Percentiles rank a stretch among this genome's conserved stretches.
Evolutionary conservation across 2,113 vertebrate species (phyloP).

Genomic region (Anthoscopus minutus): DNA sequence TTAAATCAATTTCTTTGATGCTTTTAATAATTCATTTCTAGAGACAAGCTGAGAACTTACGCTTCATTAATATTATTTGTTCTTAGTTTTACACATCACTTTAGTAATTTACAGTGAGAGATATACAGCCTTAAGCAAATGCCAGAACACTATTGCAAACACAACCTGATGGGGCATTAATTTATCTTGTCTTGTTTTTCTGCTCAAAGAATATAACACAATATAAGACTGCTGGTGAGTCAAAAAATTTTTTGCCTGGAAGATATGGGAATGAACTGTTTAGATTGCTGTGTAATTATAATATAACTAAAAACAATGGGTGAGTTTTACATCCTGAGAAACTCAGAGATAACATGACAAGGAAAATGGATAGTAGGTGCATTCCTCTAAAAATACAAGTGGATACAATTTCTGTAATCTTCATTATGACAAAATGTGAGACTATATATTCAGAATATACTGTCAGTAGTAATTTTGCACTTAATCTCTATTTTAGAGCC

Average conservation of each 20-base stretch:
- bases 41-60: conserved; percentile 59
- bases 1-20: conserved; percentile 69
- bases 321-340: not conserved
- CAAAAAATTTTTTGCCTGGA: not conserved
- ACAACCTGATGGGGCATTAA: conserved; percentile 39
- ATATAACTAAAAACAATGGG: not conserved
- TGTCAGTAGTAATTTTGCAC: not conserved
- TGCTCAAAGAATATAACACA: not conserved
- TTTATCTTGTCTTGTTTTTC: conserved; percentile 55
- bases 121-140: conserved; percentile 60
- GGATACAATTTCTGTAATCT: not conserved
- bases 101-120: conserved; percentile 31
- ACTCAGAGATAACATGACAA: not conserved
- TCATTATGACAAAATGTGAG: not conserved
- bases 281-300: not conserved
- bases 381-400: not conserved
- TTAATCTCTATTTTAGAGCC: not conserved
- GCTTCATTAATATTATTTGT: conserved; percentile 75
- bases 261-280: not conserved
- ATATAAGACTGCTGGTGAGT: not conserved
- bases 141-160: conserved; percentile 41
- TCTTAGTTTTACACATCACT: conserved; percentile 57
- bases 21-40: conserved; percentile 72
- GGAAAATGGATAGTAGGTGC: not conserved
- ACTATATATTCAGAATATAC: not conserved